These are phyloP conservation scores for Carollia perspicillata DNA, from an alignment of 2,113 vertebrate genomes.

Conservation along the genomic window DNA sequence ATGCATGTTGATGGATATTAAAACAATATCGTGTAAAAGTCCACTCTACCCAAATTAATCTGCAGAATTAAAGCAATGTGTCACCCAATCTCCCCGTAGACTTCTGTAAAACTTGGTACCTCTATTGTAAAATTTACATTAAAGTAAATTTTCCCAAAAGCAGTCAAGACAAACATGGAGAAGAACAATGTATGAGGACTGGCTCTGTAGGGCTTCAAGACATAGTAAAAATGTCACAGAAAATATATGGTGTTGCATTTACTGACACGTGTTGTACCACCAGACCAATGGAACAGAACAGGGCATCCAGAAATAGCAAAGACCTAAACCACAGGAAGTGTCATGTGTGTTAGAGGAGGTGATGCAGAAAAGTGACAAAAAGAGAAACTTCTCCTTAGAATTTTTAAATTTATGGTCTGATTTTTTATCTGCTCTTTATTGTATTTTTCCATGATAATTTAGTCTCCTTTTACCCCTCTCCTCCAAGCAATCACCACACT, in stretches of 20 bases:
- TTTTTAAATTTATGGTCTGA: too few species aligned
- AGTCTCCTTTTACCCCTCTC: too few species aligned
- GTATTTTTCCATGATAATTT: too few species aligned
- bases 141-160: not conserved
- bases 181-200: not conserved
- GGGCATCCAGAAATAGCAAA: not conserved
- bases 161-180: not conserved
- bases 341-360: not conserved
- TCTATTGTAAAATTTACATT: not conserved
- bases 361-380: not conserved
- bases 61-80: not conserved
- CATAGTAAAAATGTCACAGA: not conserved
- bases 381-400: not conserved
- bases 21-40: not conserved
- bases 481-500: too few species aligned
- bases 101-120: not conserved
- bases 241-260: not conserved
- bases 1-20: not conserved
- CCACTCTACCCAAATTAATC: not conserved
- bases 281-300: not conserved
- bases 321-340: not conserved
- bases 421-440: too few species aligned
- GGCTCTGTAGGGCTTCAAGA: not conserved
- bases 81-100: not conserved
- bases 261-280: not conserved